Base-by-base conservation (phyloP, 2,888 invertebrate genomes). In the Orthosia incerta region DNA sequence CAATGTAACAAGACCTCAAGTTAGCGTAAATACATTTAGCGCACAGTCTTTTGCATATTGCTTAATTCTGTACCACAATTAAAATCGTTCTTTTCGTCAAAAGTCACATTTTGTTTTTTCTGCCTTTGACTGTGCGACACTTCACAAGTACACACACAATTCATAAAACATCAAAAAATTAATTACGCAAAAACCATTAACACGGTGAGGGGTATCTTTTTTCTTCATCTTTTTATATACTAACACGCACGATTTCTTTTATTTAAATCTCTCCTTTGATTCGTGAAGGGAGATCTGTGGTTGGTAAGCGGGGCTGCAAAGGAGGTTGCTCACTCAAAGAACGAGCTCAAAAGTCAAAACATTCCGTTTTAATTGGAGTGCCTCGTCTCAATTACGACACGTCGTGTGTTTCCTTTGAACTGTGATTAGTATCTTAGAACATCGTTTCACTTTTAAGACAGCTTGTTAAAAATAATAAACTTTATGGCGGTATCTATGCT, bases 361-460 rank as follows among this genome's bases (percentile, higher is more conserved):
- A 92, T 93, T 93, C 91, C 84, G 88, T 93, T 93, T 95, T 95
- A 96, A 96, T 96, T 96, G 95, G 94, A 95, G 94, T 89, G 93
- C 89, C 86, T 85, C 89, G 86, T 89, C 92, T 94, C 93, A 92
- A 93, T 93, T 93, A 93, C 91, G 90, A 93, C 92, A 93, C 89
- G 93, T 92, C 90, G 87, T 90, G 90, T 92, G 90, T 88, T 87
- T 87, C 90, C 94, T 95, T 95, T 95, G 94, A 95, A 93, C 92
- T 91, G 85, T 90, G 92, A 92, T 93, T 93, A 91, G 93, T 92
- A 90, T 93, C 93, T 94, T 91, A 84, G 83, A 73, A 86, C 85
- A 84, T 86, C 87, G 86, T 88, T 89, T 88, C 80, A 84, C 83
- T 73, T 74, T 71, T 53, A 82, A 57, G 11, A 69, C n/a, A 50